phyloP scores from a whole-genome alignment of 2,797 vertebrate species.

The Pitangus sulphuratus region DNA sequence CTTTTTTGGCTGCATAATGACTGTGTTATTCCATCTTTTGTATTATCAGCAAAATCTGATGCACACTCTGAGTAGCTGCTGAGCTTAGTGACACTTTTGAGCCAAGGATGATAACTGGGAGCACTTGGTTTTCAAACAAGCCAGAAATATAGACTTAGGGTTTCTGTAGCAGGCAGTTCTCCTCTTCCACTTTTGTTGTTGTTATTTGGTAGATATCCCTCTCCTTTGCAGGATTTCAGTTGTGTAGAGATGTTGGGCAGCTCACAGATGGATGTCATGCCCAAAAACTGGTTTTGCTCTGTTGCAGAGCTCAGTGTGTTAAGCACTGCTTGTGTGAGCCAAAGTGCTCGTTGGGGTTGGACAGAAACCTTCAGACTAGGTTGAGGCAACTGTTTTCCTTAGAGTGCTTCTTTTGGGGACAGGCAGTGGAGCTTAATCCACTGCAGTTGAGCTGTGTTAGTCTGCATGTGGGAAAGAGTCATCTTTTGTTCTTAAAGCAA shows the following conservation, averaged over 20 bases:
- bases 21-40: not conserved
- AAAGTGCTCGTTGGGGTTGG: not conserved
- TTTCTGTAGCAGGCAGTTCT: not conserved
- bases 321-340: rapidly evolving
- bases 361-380: not conserved
- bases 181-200: not conserved
- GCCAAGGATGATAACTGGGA: not conserved
- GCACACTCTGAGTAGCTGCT: not conserved
- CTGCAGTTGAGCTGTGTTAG: not conserved
- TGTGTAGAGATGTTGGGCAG: not conserved
- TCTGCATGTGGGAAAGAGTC: not conserved
- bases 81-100: not conserved
- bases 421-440: not conserved
- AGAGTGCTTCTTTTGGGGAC: not conserved
- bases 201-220: not conserved
- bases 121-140: not conserved
- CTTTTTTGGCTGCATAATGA: not conserved
- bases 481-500: slow-evolving; percentile 47
- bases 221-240: not conserved
- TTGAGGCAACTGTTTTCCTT: not conserved
- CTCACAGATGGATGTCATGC: not conserved
- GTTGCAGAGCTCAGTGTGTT: not conserved
- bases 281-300: not conserved
- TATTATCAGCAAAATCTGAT: not conserved
- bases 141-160: not conserved